Evolutionary conservation across 2,888 invertebrate genomes (phyloP).

Genomic region (Cataglyphis albicans): DNA sequence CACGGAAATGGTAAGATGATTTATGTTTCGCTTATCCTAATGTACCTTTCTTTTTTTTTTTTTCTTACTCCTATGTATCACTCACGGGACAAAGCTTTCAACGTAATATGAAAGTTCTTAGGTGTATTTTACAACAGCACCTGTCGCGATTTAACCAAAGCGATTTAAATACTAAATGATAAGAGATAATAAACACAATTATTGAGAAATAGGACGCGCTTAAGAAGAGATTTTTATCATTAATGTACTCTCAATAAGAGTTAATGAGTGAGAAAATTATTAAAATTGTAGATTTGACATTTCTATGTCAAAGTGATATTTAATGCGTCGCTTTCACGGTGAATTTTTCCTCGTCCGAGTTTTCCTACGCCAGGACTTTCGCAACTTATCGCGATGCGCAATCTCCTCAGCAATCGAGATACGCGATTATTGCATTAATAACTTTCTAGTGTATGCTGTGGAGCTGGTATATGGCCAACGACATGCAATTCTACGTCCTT

Average conservation of each 20-base stretch:
- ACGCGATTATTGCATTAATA: conserved; percentile 48
- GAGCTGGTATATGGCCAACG: conserved; percentile 86
- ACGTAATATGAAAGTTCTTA: conserved; percentile 34
- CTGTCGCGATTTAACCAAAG: background rate
- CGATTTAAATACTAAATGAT: background rate
- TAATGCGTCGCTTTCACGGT: conserved; percentile 9
- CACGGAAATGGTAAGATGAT: conserved; percentile 87
- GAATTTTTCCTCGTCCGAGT: conserved; percentile 25
- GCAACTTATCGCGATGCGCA: conserved; percentile 30
- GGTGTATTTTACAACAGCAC: conserved; percentile 1
- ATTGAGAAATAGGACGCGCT: conserved; percentile 8
- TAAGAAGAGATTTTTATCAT: conserved; percentile 26
- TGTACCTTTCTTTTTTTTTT: background rate
- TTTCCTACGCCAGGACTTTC: conserved; percentile 34
- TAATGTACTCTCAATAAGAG: conserved; percentile 15
- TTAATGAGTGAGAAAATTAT: background rate
- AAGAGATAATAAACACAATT: conserved; percentile 17
- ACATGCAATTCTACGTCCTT: conserved; percentile 86
- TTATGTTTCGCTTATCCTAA: conserved; percentile 37
- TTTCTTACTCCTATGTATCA: background rate
- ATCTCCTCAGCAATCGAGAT: conserved; percentile 50
- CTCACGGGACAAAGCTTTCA: background rate
- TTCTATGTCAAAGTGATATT: conserved; percentile 7
- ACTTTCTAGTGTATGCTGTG: conserved; percentile 86
- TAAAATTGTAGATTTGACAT: background rate